Conservation (phyloP, 2,113 vertebrate genomes). For the Sinocyclocheilus anshuiensis region DNA sequence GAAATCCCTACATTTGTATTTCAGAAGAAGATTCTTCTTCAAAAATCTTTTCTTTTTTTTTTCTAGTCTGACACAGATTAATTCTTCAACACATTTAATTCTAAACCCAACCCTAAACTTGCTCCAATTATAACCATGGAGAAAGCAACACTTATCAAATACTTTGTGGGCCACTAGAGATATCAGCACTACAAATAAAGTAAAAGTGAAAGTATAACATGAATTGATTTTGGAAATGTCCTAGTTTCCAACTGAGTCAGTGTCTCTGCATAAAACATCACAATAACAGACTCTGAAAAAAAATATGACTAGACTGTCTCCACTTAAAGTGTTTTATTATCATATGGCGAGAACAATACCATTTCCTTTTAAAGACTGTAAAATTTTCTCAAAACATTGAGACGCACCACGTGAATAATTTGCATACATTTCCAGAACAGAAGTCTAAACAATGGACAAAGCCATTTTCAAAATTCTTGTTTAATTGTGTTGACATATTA, state of each 20-base stretch:
- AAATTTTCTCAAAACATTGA: background rate
- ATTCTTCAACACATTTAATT: background rate
- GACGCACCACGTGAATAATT: too few species aligned
- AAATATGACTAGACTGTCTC: background rate
- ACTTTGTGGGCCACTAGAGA: background rate
- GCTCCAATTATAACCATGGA: background rate
- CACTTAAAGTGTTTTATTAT: background rate
- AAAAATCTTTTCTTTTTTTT: background rate
- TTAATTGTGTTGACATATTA: too few species aligned
- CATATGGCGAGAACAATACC: background rate
- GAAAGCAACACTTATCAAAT: background rate
- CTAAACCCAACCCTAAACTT: background rate
- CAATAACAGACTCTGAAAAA: background rate
- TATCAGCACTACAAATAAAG: background rate
- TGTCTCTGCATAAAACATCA: background rate
- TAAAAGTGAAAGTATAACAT: background rate
- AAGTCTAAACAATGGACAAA: too few species aligned
- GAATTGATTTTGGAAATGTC: background rate
- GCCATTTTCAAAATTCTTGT: too few species aligned
- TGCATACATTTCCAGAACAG: too few species aligned
- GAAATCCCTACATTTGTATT: background rate
- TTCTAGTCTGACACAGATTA: background rate
- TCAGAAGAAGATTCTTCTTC: background rate
- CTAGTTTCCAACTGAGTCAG: background rate
- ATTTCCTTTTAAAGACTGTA: background rate